Conservation (phyloP, 2,888 invertebrate species). For the Spialia ferax region DNA sequence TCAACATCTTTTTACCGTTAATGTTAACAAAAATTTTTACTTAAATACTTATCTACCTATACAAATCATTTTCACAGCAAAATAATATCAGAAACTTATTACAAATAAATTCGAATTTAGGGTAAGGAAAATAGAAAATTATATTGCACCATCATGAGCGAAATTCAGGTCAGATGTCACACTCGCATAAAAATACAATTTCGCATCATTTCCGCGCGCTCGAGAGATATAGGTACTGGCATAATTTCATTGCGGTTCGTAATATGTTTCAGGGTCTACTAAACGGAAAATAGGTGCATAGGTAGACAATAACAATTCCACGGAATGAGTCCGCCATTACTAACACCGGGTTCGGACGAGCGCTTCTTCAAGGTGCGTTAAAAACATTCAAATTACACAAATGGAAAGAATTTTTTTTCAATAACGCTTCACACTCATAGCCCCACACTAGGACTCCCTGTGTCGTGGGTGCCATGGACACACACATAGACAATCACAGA, state of each 20-base stretch:
- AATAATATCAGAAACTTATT: not conserved
- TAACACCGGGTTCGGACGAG: too few species aligned
- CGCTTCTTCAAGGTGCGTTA: too few species aligned
- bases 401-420: too few species aligned
- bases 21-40: too few species aligned
- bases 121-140: conserved; percentile 1
- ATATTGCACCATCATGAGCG: not conserved
- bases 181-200: conserved; percentile 12
- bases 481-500: too few species aligned
- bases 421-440: too few species aligned
- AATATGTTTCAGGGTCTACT: conserved; percentile 32
- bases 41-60: too few species aligned
- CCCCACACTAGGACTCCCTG: too few species aligned
- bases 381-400: too few species aligned
- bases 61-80: not conserved
- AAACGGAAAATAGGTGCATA: conserved; percentile 43
- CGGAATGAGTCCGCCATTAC: not conserved
- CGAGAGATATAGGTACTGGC: not conserved
- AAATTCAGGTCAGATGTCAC: conserved; percentile 5
- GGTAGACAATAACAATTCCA: conserved; percentile 13
- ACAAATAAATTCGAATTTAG: not conserved
- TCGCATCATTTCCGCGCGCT: conserved; percentile 1
- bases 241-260: not conserved
- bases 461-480: too few species aligned
- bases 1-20: too few species aligned